A percentile compares a stretch with the other conserved stretches of the same genome.
phyloP scores from a whole-genome alignment of 2,797 vertebrate species.

The Moxostoma hubbsi region DNA sequence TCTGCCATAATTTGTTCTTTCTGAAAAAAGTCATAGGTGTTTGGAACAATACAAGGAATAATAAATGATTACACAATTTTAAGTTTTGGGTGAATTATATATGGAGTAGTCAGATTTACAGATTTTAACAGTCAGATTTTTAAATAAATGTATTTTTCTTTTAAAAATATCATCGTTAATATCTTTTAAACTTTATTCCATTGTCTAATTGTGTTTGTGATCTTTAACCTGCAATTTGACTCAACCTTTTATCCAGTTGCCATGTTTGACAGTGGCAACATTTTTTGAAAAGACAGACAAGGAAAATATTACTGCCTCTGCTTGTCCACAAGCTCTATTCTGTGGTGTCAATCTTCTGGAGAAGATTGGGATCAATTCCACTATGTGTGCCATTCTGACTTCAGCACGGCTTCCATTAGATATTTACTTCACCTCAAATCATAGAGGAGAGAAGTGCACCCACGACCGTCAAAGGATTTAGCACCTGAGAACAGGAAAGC shows the following conservation, averaged over 20 bases:
- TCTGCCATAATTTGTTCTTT: no score
- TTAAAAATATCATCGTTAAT: not conserved
- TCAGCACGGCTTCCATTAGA: slow-evolving; percentile 57
- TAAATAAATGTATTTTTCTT: not conserved
- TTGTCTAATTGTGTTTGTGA: not conserved
- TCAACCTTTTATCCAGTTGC: not conserved
- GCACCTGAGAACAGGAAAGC: slow-evolving; percentile 18
- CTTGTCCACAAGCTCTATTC: slow-evolving; percentile 11
- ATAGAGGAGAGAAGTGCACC: slow-evolving; percentile 36
- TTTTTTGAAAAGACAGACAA: slow-evolving; percentile 18
- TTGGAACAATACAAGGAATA: no score
- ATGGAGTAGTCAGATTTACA: not conserved
- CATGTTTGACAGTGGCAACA: not conserved
- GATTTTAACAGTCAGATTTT: no score
- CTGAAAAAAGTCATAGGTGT: no score
- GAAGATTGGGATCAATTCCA: slow-evolving; percentile 51
- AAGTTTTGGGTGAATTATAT: not conserved
- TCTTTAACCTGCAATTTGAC: not conserved
- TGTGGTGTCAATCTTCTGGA: slow-evolving; percentile 42
- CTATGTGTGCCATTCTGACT: slow-evolving; percentile 50
- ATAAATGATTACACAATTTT: no score
- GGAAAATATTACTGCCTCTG: slow-evolving; percentile 1
- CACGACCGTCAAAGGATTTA: slow-evolving; percentile 47
- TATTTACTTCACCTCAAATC: slow-evolving; percentile 40
- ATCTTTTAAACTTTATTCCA: not conserved